Evolutionary conservation across 2,797 vertebrate genomes (phyloP).

Genomic region (Acipenser ruthenus): DNA sequence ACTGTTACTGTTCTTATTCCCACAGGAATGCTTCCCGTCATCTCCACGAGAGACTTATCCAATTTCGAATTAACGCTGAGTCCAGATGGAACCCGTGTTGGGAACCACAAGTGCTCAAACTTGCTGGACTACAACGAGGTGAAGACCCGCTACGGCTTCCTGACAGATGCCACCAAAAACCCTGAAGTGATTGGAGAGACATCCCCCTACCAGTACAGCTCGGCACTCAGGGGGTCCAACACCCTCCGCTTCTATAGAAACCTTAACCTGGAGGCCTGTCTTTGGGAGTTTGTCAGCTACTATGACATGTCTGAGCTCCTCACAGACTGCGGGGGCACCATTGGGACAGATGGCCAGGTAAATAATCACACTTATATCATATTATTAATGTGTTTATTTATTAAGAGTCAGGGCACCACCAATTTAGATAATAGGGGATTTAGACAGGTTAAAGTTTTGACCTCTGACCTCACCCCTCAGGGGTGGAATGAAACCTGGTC

Average conservation of each 20-base stretch:
- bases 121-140: slow-evolving; percentile 78
- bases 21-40: slow-evolving; percentile 81
- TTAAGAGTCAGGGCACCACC: too few relatives aligned
- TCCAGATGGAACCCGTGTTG: slow-evolving; percentile 78
- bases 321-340: slow-evolving; percentile 79
- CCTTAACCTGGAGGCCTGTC: slow-evolving; percentile 82
- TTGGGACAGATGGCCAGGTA: slow-evolving; percentile 86
- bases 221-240: slow-evolving; percentile 57
- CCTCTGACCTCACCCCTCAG: too few relatives aligned
- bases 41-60: slow-evolving; percentile 81
- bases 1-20: background rate
- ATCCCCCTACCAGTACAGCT: slow-evolving; percentile 74
- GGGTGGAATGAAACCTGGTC: too few relatives aligned
- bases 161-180: slow-evolving; percentile 62
- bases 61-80: slow-evolving; percentile 89
- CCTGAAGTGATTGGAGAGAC: slow-evolving; percentile 65
- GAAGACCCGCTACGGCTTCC: slow-evolving; percentile 77
- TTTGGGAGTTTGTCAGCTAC: slow-evolving; percentile 87
- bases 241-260: slow-evolving; percentile 82
- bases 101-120: slow-evolving; percentile 89
- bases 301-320: slow-evolving; percentile 92
- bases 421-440: too few relatives aligned
- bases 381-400: too few relatives aligned
- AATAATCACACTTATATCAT: background rate
- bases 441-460: too few relatives aligned